Base-by-base conservation (phyloP, 2,888 invertebrate genomes). In the Dioctria rufipes region DNA sequence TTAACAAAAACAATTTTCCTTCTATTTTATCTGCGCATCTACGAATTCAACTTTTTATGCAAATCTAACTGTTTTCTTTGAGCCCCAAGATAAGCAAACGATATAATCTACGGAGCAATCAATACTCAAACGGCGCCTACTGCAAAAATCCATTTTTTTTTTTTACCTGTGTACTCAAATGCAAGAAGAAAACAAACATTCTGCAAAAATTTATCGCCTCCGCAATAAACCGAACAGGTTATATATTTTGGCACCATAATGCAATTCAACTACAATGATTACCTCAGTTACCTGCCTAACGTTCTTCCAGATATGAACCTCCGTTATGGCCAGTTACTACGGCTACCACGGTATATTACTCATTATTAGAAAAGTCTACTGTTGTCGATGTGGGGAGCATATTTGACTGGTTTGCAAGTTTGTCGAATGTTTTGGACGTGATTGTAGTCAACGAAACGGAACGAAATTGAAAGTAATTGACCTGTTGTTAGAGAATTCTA, bases 391-490 rank as follows among this genome's bases (percentile, higher is more conserved):
- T 37, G 49, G 40, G 66, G 54, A 65, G 40, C 6, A 9, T 25
- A 25, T 5, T 25, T 9, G 51, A 54, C 78, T 51, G 65, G 51
- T 54, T 54, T 66, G 39, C 67, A 54, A n/a, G 25, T 39, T 13
- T 51, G 46, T 43, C 6, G 5, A 43, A 25, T 69, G 46, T 42
- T 69, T 79, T 66, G 66, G 49, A 46, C 43, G 43, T 13, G 71
- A 71, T 25, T 40, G 71, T 73, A 65, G 65, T 46, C 80, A 80
- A 54, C 80, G 65, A 77, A 49, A 75, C 60, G 80, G 75, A 80
- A 80, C 80, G 67, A 77, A 80, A 80, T 40, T 42, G 80, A 80
- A 77, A 80, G 80, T 80, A 80, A 75, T 80, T 63, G 65, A 80
- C 63, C 71, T 49, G 63, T 39, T 77, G 40, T 75, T 39, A 11